Conservation (phyloP, 2,113 vertebrate species). For the Muscicapa adusta region DNA sequence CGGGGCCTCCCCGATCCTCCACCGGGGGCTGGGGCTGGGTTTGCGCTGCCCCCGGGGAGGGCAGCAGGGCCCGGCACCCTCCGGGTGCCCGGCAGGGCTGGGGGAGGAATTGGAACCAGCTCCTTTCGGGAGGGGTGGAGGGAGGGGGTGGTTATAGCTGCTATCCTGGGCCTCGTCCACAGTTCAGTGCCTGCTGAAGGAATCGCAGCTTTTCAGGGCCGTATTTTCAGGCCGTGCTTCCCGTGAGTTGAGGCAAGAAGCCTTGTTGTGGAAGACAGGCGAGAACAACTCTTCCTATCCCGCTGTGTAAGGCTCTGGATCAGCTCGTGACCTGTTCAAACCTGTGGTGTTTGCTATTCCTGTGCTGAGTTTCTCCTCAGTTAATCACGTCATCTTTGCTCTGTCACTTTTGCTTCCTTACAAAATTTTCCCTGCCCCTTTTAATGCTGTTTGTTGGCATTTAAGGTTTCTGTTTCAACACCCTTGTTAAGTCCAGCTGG, state of each 20-base stretch:
- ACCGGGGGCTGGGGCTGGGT: neutral
- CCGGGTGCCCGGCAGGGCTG: neutral
- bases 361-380: neutral
- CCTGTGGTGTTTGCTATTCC: neutral
- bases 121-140: neutral
- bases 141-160: accelerated
- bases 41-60: neutral
- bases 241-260: neutral
- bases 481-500: neutral
- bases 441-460: neutral
- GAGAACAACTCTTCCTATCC: neutral
- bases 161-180: neutral
- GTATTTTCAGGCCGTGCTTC: neutral
- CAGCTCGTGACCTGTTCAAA: neutral
- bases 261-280: neutral
- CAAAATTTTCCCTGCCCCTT: neutral
- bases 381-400: neutral
- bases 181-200: neutral
- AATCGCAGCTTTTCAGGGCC: neutral
- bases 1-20: neutral
- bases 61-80: neutral
- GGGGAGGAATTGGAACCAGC: neutral
- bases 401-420: neutral
- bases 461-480: neutral
- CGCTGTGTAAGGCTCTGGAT: neutral